These are phyloP conservation scores for Gavia stellata DNA, from an alignment of 2,113 vertebrate species.

Conservation along the genomic window DNA sequence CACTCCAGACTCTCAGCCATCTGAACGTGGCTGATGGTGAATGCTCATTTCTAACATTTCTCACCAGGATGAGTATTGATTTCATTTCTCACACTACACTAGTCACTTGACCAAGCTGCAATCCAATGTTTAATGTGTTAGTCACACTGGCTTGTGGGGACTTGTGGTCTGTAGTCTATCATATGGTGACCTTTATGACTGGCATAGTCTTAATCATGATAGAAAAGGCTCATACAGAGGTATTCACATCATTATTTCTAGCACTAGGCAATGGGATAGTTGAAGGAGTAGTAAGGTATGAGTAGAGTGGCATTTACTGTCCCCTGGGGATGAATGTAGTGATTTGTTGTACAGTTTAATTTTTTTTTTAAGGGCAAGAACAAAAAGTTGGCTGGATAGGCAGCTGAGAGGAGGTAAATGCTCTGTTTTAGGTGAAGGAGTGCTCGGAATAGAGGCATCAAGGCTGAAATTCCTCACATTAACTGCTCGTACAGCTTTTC, in stretches of 20 bases:
- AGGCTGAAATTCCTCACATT: background rate
- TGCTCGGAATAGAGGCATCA: background rate
- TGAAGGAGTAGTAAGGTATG: background rate
- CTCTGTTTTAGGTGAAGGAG: background rate
- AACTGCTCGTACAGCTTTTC: background rate
- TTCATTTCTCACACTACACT: constrained; percentile 21
- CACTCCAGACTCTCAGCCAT: background rate
- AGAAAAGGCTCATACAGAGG: background rate
- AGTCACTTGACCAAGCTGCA: constrained; percentile 27
- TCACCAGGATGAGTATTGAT: constrained; percentile 26
- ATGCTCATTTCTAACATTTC: constrained; percentile 21
- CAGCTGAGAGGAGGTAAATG: background rate
- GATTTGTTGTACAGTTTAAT: background rate
- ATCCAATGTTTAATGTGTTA: background rate
- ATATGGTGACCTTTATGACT: constrained; percentile 28
- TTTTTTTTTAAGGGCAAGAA: background rate
- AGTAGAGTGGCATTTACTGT: background rate
- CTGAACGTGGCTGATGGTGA: background rate
- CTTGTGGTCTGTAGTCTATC: background rate
- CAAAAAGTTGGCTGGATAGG: background rate
- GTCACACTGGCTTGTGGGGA: background rate
- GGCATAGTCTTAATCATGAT: background rate
- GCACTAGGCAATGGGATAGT: background rate
- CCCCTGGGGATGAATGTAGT: background rate
- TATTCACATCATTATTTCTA: constrained; percentile 2